Evolutionary conservation across 1,140 invertebrate genomes (phyloP).

Genomic region (Tribolium castaneum): DNA sequence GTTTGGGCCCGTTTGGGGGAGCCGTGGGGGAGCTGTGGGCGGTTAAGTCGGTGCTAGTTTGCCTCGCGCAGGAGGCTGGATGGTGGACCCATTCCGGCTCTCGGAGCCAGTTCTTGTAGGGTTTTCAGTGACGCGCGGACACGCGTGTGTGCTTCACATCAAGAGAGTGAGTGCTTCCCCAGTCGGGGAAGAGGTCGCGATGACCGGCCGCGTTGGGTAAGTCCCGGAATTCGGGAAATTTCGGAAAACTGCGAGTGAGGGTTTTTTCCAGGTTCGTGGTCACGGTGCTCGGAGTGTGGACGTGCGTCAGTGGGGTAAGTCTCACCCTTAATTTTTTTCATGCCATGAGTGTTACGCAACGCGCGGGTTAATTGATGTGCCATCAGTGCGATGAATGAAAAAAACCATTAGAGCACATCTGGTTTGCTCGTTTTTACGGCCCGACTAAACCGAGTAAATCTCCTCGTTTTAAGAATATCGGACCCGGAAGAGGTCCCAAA

Average conservation of each 20-base stretch:
- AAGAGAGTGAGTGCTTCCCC: slow-evolving; percentile 54
- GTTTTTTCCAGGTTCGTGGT: slow-evolving; percentile 56
- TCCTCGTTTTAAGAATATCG: neutral
- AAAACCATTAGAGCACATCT: slow-evolving; percentile 13
- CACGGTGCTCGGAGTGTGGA: slow-evolving; percentile 49
- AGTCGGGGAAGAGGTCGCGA: slow-evolving; percentile 56
- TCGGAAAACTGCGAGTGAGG: neutral
- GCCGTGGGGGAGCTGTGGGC: slow-evolving; percentile 34
- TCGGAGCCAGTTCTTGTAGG: slow-evolving; percentile 55
- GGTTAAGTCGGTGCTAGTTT: slow-evolving; percentile 45
- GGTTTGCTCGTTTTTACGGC: neutral
- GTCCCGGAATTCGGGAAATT: slow-evolving; percentile 40
- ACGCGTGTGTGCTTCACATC: slow-evolving; percentile 60
- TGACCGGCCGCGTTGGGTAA: slow-evolving; percentile 61
- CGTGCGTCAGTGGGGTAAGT: slow-evolving; percentile 54
- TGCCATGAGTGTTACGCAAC: neutral
- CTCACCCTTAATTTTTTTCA: neutral
- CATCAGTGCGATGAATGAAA: slow-evolving; percentile 26
- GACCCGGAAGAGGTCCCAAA: neutral
- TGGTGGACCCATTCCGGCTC: slow-evolving; percentile 55
- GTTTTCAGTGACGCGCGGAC: slow-evolving; percentile 61
- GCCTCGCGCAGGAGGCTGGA: slow-evolving; percentile 52
- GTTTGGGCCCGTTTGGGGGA: slow-evolving; percentile 43
- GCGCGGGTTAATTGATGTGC: slow-evolving; percentile 7
- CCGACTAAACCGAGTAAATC: neutral